Conservation (phyloP, 2,113 vertebrate species). For the Nibea albiflora region DNA sequence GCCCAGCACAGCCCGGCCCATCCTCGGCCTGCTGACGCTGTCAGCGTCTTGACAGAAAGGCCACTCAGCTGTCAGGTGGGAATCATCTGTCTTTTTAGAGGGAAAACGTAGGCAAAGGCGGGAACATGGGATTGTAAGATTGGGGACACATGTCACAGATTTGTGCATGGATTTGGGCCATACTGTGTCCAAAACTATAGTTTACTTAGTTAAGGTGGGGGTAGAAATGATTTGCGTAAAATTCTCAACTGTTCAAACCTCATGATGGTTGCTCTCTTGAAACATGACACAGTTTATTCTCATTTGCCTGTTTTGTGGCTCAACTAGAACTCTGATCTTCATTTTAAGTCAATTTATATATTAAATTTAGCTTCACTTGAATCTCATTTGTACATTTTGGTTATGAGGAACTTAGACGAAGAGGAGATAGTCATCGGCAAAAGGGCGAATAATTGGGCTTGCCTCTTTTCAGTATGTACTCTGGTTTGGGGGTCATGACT, state of each 20-base stretch:
- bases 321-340: background rate
- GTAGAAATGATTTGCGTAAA: background rate
- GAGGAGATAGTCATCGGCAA: background rate
- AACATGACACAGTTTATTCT: background rate
- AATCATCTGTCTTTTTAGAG: constrained; percentile 8
- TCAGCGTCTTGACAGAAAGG: background rate
- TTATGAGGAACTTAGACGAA: background rate
- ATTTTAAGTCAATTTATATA: background rate
- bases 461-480: background rate
- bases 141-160: background rate
- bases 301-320: background rate
- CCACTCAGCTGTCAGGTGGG: constrained; percentile 1
- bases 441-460: background rate
- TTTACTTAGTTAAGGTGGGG: background rate
- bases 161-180: background rate
- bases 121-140: constrained; percentile 3
- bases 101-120: background rate
- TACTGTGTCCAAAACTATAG: background rate
- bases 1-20: constrained; percentile 20
- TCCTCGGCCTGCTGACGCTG: constrained; percentile 15
- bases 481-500: background rate
- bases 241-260: background rate
- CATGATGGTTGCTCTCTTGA: background rate
- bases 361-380: background rate
- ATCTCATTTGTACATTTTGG: background rate